These are phyloP conservation scores for Microtus ochrogaster DNA, from an alignment of 2,113 vertebrate species.

Conservation along the genomic window DNA sequence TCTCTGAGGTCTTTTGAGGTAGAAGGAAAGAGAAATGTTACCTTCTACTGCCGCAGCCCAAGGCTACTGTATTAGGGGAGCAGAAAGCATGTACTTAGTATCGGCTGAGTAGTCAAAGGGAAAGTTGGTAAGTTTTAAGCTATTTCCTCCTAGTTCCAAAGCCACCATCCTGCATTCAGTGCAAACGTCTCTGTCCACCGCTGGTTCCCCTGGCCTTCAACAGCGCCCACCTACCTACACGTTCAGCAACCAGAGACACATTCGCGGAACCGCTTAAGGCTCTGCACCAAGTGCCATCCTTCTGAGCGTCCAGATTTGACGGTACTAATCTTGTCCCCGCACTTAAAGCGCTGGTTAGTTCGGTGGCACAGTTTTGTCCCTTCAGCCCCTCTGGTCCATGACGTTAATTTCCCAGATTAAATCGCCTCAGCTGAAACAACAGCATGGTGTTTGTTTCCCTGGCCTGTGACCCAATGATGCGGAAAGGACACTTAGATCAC, in stretches of 20 bases:
- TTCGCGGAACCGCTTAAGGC: not conserved
- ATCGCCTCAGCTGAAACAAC: not conserved
- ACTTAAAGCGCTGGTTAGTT: not conserved
- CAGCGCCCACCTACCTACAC: accelerated
- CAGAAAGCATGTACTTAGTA: not conserved
- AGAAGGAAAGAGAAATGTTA: conserved; percentile 6
- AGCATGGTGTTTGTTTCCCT: not conserved
- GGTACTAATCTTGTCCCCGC: not conserved
- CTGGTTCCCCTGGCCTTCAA: not conserved
- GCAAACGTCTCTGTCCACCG: not conserved
- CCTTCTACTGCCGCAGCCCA: not conserved
- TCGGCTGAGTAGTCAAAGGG: not conserved
- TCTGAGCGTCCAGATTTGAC: not conserved
- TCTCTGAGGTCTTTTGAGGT: not conserved
- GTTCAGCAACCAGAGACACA: not conserved
- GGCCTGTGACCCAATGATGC: not conserved
- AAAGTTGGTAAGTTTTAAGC: not conserved
- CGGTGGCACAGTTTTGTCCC: not conserved
- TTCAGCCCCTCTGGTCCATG: not conserved
- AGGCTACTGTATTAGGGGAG: not conserved
- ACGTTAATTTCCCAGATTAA: not conserved
- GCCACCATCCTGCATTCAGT: not conserved
- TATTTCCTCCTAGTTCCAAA: not conserved
- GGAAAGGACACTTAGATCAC: not conserved
- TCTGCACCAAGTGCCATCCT: too few relatives aligned